These are phyloP conservation scores for Ectemnius continuus DNA, from an alignment of 2,888 invertebrate species.

Conservation along the genomic window DNA sequence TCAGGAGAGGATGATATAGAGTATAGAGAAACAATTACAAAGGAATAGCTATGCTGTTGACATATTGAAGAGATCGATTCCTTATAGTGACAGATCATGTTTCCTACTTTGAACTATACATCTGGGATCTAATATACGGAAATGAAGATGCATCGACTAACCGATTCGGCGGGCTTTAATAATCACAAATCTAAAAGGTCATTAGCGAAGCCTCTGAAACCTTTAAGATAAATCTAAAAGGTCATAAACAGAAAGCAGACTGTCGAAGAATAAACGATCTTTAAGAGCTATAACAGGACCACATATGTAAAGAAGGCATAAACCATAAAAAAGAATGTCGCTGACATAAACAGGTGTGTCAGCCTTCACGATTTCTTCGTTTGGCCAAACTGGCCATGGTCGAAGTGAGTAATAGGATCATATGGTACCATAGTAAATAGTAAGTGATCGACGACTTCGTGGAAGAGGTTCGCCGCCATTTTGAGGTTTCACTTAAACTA, in stretches of 20 bases:
- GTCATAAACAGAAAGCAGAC: background rate
- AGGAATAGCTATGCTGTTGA: slow-evolving; percentile 2
- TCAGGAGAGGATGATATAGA: slow-evolving; percentile 39
- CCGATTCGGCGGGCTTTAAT: no score
- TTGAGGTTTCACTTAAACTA: slow-evolving; percentile 65
- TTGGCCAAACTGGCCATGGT: slow-evolving; percentile 4
- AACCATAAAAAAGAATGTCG: slow-evolving; percentile 12
- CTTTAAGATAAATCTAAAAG: no score
- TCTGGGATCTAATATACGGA: background rate
- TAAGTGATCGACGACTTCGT: slow-evolving; percentile 62
- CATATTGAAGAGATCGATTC: background rate
- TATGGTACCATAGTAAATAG: slow-evolving; percentile 15
- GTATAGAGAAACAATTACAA: slow-evolving; percentile 17
- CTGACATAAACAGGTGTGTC: slow-evolving; percentile 9
- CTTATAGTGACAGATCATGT: background rate
- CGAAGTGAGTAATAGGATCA: slow-evolving; percentile 22
- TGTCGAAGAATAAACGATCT: background rate
- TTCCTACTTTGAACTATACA: slow-evolving; percentile 3
- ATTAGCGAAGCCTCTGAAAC: no score
- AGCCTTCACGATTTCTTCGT: slow-evolving; percentile 13
- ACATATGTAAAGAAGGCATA: background rate
- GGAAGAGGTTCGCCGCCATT: slow-evolving; percentile 71
- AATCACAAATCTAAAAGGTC: no score
- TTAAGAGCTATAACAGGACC: background rate
- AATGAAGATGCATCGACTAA: no score